Evolutionary conservation across 2,888 invertebrate species (phyloP).

Genomic region (Eupithecia abbreviata): DNA sequence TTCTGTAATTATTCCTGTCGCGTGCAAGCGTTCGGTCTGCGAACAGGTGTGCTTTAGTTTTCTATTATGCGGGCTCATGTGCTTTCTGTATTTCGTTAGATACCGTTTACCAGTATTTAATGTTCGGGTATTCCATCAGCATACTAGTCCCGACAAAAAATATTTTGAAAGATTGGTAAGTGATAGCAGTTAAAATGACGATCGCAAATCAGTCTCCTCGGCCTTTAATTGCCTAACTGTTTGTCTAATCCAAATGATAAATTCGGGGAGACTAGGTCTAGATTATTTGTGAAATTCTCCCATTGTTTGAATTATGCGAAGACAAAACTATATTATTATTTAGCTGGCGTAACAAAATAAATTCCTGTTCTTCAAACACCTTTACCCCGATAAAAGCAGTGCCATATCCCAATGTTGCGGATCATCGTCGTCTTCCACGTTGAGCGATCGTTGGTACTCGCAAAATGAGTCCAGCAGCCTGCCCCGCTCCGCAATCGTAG

Average conservation of each 20-base stretch:
- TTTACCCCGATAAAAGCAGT: conserved; percentile 88
- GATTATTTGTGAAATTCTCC: neutral
- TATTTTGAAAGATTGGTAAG: neutral
- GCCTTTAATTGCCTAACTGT: neutral
- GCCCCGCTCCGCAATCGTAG: conserved; percentile 86
- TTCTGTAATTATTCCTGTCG: neutral
- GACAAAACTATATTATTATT: neutral
- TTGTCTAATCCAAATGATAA: neutral
- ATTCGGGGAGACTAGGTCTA: neutral
- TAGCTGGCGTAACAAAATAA: neutral
- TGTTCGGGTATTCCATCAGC: too few relatives aligned
- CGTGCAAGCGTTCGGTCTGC: too few relatives aligned
- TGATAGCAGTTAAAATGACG: neutral
- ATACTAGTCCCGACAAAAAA: neutral
- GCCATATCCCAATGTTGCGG: conserved; percentile 93
- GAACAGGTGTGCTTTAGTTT: too few relatives aligned
- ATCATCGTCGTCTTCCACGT: conserved; percentile 86
- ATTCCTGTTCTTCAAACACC: conserved; percentile 13
- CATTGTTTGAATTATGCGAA: neutral
- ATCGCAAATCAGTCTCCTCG: neutral
- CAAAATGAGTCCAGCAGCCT: conserved; percentile 89
- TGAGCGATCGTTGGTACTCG: conserved; percentile 86
- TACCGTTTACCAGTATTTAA: too few relatives aligned
- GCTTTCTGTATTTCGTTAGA: too few relatives aligned
- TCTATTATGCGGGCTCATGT: too few relatives aligned